phyloP scores from a whole-genome alignment of 2,113 vertebrate species.

The Entomyzon cyanotis region DNA sequence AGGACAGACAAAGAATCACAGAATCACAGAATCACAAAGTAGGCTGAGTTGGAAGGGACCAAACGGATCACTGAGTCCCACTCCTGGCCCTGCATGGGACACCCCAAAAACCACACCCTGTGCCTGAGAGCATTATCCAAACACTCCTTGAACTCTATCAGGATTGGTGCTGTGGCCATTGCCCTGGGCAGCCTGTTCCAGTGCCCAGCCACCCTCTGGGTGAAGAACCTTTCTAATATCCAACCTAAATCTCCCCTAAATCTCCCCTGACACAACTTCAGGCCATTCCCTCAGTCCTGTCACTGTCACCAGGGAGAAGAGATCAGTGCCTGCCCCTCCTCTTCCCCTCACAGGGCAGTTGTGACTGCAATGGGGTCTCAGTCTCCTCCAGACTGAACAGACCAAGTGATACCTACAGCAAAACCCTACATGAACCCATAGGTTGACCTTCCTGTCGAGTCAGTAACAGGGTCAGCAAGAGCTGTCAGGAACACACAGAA shows the following conservation, averaged over 20 bases:
- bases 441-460: not conserved
- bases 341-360: not conserved
- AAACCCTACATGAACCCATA: not conserved
- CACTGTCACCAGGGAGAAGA: not conserved
- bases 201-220: not conserved
- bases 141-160: fast-evolving
- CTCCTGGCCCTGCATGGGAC: not conserved
- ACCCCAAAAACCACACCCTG: not conserved
- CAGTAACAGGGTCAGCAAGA: not conserved
- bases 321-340: not conserved
- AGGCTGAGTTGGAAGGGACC: not conserved
- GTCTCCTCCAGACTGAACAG: not conserved
- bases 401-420: not conserved
- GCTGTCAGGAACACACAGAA: not conserved
- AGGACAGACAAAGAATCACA: not conserved
- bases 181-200: not conserved
- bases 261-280: not conserved
- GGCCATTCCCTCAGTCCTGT: not conserved
- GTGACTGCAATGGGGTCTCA: not conserved
- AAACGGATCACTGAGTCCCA: not conserved
- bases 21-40: not conserved
- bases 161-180: not conserved
- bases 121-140: not conserved
- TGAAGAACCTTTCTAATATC: not conserved
- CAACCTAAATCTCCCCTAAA: no score